Base-by-base conservation (phyloP, 2,888 invertebrate genomes). In the Diarsia rubi region DNA sequence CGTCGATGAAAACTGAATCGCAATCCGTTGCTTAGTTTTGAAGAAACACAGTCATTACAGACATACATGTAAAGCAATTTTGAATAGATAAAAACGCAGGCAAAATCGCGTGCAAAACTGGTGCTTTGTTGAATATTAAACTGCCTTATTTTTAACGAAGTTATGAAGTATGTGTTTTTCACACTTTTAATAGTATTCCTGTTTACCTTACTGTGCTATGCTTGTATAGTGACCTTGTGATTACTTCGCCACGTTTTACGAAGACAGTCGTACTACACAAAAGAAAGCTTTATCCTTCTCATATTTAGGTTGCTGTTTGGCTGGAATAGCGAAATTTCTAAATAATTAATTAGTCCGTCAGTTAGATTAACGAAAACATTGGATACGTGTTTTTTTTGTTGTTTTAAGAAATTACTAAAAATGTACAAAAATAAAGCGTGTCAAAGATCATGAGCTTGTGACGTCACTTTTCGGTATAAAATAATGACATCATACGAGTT, bases 101-200 rank as follows among this genome's bases (percentile, higher is more conserved):
- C 21, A 31, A 54, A 74, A 4, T 12, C 27, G 27, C 16, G n/a
- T 54, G 81, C 52, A 54, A 60, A 74, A 5, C 24, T 54, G 24
- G 16, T 81, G 9, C 24, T 37, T 24, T 81, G 45, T 76, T 76
- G 62, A 9, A 42, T 54, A 42, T 62, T 62, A 42, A 81, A 52
- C 37, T 74, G 81, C 75, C 76, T 76, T 76, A 81, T 76, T 74
- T 81, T 54, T 73, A 52, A 42, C 31, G 24, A 70, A 73, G 37
- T 81, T 62, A 75, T 16, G 0, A 73, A 24, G 8, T 42, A 60
- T 49, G n/a, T 80, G 60, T 73, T 80, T 42, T 81, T 74, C 74
- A 62, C 52, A 27, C 47, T 42, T 12, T 8, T n/a, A n/a, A 27
- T 27, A 80, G 74, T 76, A 81, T 74, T 45, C 3, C 45, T 45